Evolutionary conservation across 2,888 invertebrate species (phyloP).

Genomic region (Aporophyla lueneburgensis): DNA sequence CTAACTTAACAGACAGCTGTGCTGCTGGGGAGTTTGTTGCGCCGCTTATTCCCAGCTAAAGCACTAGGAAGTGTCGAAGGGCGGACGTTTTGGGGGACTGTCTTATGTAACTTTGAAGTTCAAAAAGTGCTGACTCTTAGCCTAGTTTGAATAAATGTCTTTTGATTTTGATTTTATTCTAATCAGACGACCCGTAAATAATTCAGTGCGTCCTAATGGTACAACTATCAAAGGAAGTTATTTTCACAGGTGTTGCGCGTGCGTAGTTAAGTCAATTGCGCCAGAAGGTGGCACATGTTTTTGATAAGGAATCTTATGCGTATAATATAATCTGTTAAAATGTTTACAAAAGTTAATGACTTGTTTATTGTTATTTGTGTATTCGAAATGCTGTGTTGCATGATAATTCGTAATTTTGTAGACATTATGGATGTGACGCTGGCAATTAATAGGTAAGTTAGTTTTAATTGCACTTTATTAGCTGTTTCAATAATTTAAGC

Average conservation of each 20-base stretch:
- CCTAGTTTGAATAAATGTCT: no score
- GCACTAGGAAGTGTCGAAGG: no score
- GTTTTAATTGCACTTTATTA: background rate
- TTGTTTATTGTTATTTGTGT: slow-evolving; percentile 18
- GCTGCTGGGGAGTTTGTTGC: no score
- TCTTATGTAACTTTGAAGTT: no score
- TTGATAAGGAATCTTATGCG: background rate
- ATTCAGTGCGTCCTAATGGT: background rate
- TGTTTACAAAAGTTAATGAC: background rate
- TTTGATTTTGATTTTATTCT: no score
- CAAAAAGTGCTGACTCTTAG: no score
- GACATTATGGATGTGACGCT: background rate
- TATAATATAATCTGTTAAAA: background rate
- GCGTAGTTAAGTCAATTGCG: background rate
- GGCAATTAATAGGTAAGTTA: background rate
- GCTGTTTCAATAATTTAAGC: no score
- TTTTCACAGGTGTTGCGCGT: background rate
- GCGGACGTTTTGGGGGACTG: no score
- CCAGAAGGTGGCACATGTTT: background rate
- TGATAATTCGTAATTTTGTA: background rate
- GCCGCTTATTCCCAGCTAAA: no score
- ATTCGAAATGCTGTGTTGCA: background rate
- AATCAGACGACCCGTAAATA: no score
- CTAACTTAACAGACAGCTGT: no score
- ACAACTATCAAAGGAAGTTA: background rate